Percentiles rank a stretch among this genome's conserved stretches.
These are phyloP conservation scores for Acanthopagrus latus DNA, from an alignment of 2,797 vertebrate genomes.

Conservation along the genomic window DNA sequence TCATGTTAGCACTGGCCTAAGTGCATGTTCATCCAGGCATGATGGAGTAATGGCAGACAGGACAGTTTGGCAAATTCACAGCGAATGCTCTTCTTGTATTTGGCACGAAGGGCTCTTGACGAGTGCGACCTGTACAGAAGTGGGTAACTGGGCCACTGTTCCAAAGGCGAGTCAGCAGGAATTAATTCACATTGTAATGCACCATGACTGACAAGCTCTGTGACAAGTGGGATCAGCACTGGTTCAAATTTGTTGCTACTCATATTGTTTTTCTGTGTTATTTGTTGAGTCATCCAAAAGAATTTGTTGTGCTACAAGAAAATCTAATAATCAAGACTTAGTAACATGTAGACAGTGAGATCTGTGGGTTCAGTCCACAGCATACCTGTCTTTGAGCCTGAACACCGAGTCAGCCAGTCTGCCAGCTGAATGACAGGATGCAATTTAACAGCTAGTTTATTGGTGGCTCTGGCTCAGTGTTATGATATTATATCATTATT, in stretches of 20 bases:
- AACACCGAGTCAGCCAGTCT: neutral
- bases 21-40: conserved; percentile 54
- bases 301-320: neutral
- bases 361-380: neutral
- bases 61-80: conserved; percentile 60
- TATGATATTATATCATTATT: too few relatives aligned
- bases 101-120: conserved; percentile 62
- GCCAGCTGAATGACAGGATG: neutral
- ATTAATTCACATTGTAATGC: conserved; percentile 28
- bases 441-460: neutral
- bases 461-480: neutral
- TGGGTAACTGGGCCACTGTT: conserved; percentile 73
- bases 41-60: conserved; percentile 32
- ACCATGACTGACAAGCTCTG: conserved; percentile 12
- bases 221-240: neutral
- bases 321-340: too few relatives aligned
- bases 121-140: conserved; percentile 45
- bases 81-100: conserved; percentile 48
- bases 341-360: neutral
- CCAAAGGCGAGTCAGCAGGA: conserved; percentile 42
- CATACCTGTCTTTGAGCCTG: neutral
- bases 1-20: conserved; percentile 37
- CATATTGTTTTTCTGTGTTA: too few relatives aligned
- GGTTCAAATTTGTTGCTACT: neutral
- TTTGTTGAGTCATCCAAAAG: neutral